phyloP scores from a whole-genome alignment of 1,140 invertebrate species.

The Drosophila persimilis region DNA sequence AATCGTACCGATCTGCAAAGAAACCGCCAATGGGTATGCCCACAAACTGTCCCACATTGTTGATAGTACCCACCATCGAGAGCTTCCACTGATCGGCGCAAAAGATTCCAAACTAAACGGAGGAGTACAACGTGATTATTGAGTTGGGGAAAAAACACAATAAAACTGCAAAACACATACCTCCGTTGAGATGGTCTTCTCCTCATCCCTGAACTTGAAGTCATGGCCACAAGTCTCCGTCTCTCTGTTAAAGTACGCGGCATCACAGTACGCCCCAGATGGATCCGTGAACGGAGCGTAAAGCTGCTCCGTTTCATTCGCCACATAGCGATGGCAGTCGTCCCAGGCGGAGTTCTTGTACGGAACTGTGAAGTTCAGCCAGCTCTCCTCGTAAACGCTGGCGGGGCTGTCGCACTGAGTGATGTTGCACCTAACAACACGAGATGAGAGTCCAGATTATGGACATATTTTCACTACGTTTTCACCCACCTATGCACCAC shows the following conservation, averaged over 20 bases:
- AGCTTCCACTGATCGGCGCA: constrained; percentile 88
- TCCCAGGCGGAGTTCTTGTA: constrained; percentile 81
- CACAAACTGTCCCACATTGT: constrained; percentile 88
- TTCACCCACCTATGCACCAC: constrained; percentile 85
- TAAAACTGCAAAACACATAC: constrained; percentile 31
- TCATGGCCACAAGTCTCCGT: constrained; percentile 57
- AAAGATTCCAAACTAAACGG: constrained; percentile 84
- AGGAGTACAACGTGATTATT: not conserved
- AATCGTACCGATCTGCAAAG: constrained; percentile 86
- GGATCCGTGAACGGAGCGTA: constrained; percentile 12
- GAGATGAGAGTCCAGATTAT: not conserved
- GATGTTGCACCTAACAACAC: constrained; percentile 85
- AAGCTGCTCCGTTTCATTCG: not conserved
- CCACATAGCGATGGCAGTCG: constrained; percentile 83
- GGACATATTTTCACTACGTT: constrained; percentile 63
- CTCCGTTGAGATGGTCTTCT: constrained; percentile 75
- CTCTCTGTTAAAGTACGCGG: constrained; percentile 77
- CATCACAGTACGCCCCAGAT: constrained; percentile 39
- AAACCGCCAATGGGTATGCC: constrained; percentile 87
- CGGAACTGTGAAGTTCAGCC: constrained; percentile 85
- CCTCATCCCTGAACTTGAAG: constrained; percentile 66
- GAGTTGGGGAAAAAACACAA: not conserved
- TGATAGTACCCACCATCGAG: constrained; percentile 88
- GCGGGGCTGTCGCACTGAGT: constrained; percentile 85
- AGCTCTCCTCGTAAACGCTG: constrained; percentile 83